Evolutionary conservation across 2,888 invertebrate species (phyloP).

Genomic region (Brachypalpus laphriformis): DNA sequence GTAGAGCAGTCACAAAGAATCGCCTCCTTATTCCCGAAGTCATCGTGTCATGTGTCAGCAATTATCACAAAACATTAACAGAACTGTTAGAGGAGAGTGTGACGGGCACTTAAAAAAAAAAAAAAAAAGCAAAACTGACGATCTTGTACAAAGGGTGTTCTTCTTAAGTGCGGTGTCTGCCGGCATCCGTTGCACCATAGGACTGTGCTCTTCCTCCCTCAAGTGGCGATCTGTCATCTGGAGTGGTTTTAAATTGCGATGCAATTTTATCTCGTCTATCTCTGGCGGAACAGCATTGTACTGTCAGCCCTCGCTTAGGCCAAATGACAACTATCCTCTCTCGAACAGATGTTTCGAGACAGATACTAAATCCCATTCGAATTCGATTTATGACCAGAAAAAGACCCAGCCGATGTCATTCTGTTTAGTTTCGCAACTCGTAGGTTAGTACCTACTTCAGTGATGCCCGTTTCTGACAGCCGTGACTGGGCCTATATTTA

Average conservation of each 20-base stretch:
- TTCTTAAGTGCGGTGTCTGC: not conserved
- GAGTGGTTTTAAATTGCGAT: constrained; percentile 57
- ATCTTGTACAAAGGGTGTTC: not conserved
- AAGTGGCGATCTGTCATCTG: constrained; percentile 68
- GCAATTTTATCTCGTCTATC: constrained; percentile 36
- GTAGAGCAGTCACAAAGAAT: constrained; percentile 1
- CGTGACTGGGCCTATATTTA: constrained; percentile 59
- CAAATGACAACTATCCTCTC: constrained; percentile 40
- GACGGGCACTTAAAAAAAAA: constrained; percentile 38
- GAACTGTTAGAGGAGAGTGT: constrained; percentile 51
- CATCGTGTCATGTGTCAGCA: constrained; percentile 69
- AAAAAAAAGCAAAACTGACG: constrained; percentile 6
- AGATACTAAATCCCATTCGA: constrained; percentile 16
- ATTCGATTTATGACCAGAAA: constrained; percentile 16
- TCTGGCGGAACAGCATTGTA: constrained; percentile 39
- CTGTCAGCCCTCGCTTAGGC: constrained; percentile 59
- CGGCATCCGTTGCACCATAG: constrained; percentile 13
- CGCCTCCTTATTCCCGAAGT: constrained; percentile 8
- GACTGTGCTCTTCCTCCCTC: constrained; percentile 31
- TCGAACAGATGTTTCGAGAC: constrained; percentile 56
- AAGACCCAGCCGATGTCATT: not conserved
- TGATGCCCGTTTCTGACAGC: constrained; percentile 36
- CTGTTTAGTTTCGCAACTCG: constrained; percentile 5
- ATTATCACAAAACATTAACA: constrained; percentile 68
- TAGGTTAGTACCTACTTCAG: constrained; percentile 1